Evolutionary conservation across 2,113 vertebrate genomes (phyloP).

Genomic region (Notothenia coriiceps): DNA sequence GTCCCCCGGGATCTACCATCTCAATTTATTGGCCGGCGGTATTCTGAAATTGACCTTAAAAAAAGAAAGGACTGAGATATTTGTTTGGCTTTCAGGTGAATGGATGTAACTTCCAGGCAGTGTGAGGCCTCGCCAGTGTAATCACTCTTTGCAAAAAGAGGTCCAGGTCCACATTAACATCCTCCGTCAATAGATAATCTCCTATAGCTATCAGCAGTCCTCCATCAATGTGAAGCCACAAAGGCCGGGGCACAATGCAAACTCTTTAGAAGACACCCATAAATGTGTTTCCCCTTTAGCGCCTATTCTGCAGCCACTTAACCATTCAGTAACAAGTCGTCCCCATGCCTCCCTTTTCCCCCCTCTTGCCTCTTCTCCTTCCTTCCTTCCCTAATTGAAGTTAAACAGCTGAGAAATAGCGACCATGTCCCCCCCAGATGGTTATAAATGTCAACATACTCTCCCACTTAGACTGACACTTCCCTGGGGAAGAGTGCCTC

Average conservation of each 20-base stretch:
- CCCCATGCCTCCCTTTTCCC: background rate
- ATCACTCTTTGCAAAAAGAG: slow-evolving; percentile 44
- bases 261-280: slow-evolving; percentile 73
- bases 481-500: slow-evolving; percentile 72
- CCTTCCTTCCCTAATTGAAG: slow-evolving; percentile 75
- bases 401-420: slow-evolving; percentile 79
- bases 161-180: slow-evolving; percentile 54
- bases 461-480: slow-evolving; percentile 81
- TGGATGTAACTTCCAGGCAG: slow-evolving; percentile 48
- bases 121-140: slow-evolving; percentile 22
- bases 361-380: background rate
- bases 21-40: background rate
- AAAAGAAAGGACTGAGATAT: slow-evolving; percentile 40
- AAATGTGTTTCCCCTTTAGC: slow-evolving; percentile 60
- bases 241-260: slow-evolving; percentile 63
- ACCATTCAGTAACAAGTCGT: slow-evolving; percentile 59
- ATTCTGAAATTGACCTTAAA: slow-evolving; percentile 44
- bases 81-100: slow-evolving; percentile 62
- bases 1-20: slow-evolving; percentile 61
- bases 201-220: slow-evolving; percentile 61
- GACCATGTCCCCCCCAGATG: slow-evolving; percentile 75
- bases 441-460: slow-evolving; percentile 82
- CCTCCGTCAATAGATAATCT: slow-evolving; percentile 71
- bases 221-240: slow-evolving; percentile 68
- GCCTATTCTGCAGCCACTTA: slow-evolving; percentile 60